Conservation (phyloP, 2,797 vertebrate species). For the Chelidonichthys spinosus region DNA sequence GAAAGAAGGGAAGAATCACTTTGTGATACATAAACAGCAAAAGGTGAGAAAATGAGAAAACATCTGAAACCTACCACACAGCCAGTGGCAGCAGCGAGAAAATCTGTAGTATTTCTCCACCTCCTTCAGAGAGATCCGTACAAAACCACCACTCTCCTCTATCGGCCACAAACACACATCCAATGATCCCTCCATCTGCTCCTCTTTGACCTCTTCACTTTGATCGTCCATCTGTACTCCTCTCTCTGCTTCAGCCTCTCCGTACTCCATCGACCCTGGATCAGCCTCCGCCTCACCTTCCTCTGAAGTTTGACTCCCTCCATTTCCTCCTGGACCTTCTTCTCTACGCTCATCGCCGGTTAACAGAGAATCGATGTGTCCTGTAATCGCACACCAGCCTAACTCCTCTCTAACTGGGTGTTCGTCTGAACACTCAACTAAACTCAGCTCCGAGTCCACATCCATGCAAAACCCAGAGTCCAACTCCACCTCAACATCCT, state of each 20-base stretch:
- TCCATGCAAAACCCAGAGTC: slow-evolving; percentile 56
- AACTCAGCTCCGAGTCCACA: slow-evolving; percentile 28
- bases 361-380: not conserved
- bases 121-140: slow-evolving; percentile 84
- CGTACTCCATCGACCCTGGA: slow-evolving; percentile 10
- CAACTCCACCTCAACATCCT: slow-evolving; percentile 52
- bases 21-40: not conserved
- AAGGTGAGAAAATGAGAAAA: not conserved
- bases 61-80: slow-evolving; percentile 78
- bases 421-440: slow-evolving; percentile 15
- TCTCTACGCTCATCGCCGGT: not conserved
- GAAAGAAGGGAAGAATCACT: not conserved
- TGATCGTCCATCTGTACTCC: slow-evolving; percentile 6
- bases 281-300: slow-evolving; percentile 22
- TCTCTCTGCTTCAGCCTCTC: not conserved
- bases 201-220: slow-evolving; percentile 4
- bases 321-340: slow-evolving; percentile 10
- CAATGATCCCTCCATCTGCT: slow-evolving; percentile 19
- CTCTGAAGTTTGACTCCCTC: slow-evolving; percentile 6
- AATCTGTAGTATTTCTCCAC: slow-evolving; percentile 83
- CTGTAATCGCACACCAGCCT: slow-evolving; percentile 27
- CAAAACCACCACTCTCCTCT: slow-evolving; percentile 56
- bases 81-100: slow-evolving; percentile 77
- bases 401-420: slow-evolving; percentile 10
- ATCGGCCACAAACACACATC: slow-evolving; percentile 65